Percentiles rank a stretch among this genome's conserved stretches.
Conservation (phyloP, 2,888 invertebrate genomes). For the Drymonia ruficornis region DNA sequence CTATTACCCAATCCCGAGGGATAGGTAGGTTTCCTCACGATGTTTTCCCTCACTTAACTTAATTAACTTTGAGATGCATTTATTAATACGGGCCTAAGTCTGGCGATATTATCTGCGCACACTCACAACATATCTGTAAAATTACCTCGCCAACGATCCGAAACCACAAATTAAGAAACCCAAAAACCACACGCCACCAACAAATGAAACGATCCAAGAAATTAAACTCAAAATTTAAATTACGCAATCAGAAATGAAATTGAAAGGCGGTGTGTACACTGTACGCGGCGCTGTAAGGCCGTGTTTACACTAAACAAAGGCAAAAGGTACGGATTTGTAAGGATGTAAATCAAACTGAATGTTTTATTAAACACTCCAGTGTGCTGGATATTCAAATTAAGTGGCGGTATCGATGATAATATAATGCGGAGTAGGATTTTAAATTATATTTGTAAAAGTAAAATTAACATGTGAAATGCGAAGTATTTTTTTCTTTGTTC, state of each 20-base stretch:
- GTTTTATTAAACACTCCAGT: constrained; percentile 82
- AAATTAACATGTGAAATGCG: background rate
- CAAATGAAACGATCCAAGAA: constrained; percentile 43
- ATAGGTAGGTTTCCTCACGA: no score
- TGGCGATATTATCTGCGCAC: no score
- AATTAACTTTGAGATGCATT: no score
- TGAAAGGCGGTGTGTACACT: constrained; percentile 51
- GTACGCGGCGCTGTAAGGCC: constrained; percentile 56
- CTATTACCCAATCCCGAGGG: no score
- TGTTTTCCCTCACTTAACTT: no score
- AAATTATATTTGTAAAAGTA: background rate
- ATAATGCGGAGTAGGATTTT: constrained; percentile 48
- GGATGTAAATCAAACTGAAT: constrained; percentile 82
- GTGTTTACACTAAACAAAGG: constrained; percentile 77
- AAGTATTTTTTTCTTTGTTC: no score
- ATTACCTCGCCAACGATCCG: no score
- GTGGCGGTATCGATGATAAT: constrained; percentile 67
- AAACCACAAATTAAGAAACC: constrained; percentile 17
- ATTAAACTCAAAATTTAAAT: constrained; percentile 59
- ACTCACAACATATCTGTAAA: no score
- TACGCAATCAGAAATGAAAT: constrained; percentile 45
- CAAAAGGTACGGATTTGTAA: constrained; percentile 79
- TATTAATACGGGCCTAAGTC: no score
- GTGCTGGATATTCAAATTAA: constrained; percentile 82
- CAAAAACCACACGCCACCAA: constrained; percentile 22